Evolutionary conservation across 2,888 invertebrate genomes (phyloP).

Genomic region (Pachycephus smyrnensis): DNA sequence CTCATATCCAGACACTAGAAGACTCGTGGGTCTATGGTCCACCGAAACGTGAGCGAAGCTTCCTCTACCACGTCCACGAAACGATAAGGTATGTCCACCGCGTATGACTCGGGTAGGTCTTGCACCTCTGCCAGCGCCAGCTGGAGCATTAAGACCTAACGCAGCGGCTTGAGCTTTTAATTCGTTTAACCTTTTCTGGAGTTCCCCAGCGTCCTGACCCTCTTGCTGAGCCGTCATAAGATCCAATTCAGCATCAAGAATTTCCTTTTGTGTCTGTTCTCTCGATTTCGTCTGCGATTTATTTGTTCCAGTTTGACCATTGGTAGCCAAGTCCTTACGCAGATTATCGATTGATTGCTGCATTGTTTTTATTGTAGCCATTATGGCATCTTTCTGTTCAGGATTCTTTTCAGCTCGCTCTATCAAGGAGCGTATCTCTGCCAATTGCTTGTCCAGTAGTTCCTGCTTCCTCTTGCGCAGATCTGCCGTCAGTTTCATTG

Average conservation of each 20-base stretch:
- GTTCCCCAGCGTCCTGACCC: slow-evolving; percentile 86
- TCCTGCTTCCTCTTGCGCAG: slow-evolving; percentile 88
- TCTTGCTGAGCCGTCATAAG: slow-evolving; percentile 89
- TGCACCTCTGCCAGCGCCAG: slow-evolving; percentile 40
- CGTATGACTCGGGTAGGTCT: slow-evolving; percentile 54
- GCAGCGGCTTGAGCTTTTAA: slow-evolving; percentile 73
- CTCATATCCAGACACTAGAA: slow-evolving; percentile 89
- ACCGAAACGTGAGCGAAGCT: slow-evolving; percentile 73
- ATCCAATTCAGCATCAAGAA: slow-evolving; percentile 91
- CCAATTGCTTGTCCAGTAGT: slow-evolving; percentile 88
- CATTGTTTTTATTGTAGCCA: slow-evolving; percentile 84
- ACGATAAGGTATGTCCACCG: slow-evolving; percentile 47
- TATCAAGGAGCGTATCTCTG: slow-evolving; percentile 86
- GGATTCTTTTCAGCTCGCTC: slow-evolving; percentile 84
- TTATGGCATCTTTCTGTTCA: slow-evolving; percentile 80
- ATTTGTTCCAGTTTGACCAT: slow-evolving; percentile 66
- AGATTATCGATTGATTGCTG: slow-evolving; percentile 87
- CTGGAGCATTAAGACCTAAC: slow-evolving; percentile 56
- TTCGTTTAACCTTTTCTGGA: slow-evolving; percentile 80
- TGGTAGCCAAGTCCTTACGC: slow-evolving; percentile 75
- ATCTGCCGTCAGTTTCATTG: slow-evolving; percentile 82
- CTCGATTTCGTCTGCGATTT: slow-evolving; percentile 73
- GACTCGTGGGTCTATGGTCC: slow-evolving; percentile 88
- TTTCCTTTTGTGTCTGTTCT: slow-evolving; percentile 88
- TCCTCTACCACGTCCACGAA: slow-evolving; percentile 58